A percentile compares a stretch with the other conserved stretches of the same genome.
Evolutionary conservation across 1,140 invertebrate species (phyloP).

Genomic region (Hycleus phaleratus): DNA sequence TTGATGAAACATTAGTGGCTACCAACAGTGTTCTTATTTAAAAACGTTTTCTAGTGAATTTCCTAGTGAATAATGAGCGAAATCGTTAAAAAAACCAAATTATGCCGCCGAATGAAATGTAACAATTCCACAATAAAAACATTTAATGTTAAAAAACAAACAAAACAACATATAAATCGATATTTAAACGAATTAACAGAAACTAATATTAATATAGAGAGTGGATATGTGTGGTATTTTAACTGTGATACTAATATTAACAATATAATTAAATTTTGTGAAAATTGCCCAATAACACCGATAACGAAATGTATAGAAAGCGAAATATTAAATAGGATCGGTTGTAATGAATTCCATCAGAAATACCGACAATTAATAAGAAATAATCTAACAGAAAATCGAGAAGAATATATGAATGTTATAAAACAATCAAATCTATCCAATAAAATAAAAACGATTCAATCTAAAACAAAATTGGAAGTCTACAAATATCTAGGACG

Average conservation of each 20-base stretch:
- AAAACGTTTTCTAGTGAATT: too few species aligned
- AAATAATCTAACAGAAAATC: slow-evolving; percentile 23
- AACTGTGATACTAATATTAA: not conserved
- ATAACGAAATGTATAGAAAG: slow-evolving; percentile 27
- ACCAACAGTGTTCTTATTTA: too few species aligned
- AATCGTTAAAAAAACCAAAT: too few species aligned
- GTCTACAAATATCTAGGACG: slow-evolving; percentile 48
- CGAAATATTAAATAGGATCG: slow-evolving; percentile 22
- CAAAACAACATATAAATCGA: too few species aligned
- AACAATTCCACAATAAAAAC: too few species aligned
- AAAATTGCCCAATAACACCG: slow-evolving; percentile 19
- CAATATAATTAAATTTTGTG: slow-evolving; percentile 15
- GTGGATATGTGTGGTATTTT: not conserved
- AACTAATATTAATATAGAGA: too few species aligned
- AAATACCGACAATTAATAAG: slow-evolving; percentile 17
- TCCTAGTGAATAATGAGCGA: too few species aligned
- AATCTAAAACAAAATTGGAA: slow-evolving; percentile 6
- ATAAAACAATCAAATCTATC: slow-evolving; percentile 22
- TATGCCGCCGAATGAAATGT: too few species aligned
- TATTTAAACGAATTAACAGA: too few species aligned
- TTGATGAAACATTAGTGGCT: slow-evolving; percentile 4
- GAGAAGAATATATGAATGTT: slow-evolving; percentile 18
- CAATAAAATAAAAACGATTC: slow-evolving; percentile 11
- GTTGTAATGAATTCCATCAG: slow-evolving; percentile 14
- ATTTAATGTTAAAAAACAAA: too few species aligned